Evolutionary conservation across 2,113 vertebrate species (phyloP).

Genomic region (Phrynosoma blainvillii): DNA sequence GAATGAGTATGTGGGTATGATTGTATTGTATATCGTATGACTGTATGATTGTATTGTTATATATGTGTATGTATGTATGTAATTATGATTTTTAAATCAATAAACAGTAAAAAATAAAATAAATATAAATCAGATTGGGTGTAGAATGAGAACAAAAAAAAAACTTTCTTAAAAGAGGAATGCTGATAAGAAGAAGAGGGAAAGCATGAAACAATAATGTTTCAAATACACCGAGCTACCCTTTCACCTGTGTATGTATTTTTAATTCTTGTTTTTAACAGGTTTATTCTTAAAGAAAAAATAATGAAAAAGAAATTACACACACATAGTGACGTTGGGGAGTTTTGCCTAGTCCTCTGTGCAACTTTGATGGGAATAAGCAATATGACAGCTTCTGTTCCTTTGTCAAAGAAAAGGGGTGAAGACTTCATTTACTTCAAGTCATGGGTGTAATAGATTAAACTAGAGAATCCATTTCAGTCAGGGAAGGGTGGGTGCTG

Average conservation of each 20-base stretch:
- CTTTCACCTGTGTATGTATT: not conserved
- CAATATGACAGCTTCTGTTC: slow-evolving; percentile 33
- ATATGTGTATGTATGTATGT: too few relatives aligned
- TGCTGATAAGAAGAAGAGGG: not conserved
- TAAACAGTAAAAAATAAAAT: too few relatives aligned
- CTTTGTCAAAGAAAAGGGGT: slow-evolving; percentile 45
- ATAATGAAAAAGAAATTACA: slow-evolving; percentile 6
- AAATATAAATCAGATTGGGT: too few relatives aligned
- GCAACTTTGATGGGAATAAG: slow-evolving; percentile 38
- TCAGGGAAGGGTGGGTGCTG: slow-evolving; percentile 54
- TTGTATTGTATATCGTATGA: too few relatives aligned
- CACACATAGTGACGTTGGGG: slow-evolving; percentile 23
- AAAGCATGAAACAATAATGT: not conserved
- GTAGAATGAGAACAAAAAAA: too few relatives aligned
- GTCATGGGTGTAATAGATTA: slow-evolving; percentile 41
- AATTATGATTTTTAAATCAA: too few relatives aligned
- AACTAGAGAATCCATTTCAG: slow-evolving; percentile 58
- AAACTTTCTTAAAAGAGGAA: slow-evolving; percentile 32
- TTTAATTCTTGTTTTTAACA: not conserved
- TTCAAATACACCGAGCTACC: slow-evolving; percentile 13
- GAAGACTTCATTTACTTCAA: slow-evolving; percentile 56
- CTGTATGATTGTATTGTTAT: too few relatives aligned
- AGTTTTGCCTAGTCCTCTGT: slow-evolving; percentile 5
- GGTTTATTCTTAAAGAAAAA: not conserved
- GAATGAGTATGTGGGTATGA: too few relatives aligned